Percentiles rank a stretch among this genome's conserved stretches.
These are phyloP conservation scores for Sinocyclocheilus anshuiensis DNA, from an alignment of 2,113 vertebrate species.

Conservation along the genomic window DNA sequence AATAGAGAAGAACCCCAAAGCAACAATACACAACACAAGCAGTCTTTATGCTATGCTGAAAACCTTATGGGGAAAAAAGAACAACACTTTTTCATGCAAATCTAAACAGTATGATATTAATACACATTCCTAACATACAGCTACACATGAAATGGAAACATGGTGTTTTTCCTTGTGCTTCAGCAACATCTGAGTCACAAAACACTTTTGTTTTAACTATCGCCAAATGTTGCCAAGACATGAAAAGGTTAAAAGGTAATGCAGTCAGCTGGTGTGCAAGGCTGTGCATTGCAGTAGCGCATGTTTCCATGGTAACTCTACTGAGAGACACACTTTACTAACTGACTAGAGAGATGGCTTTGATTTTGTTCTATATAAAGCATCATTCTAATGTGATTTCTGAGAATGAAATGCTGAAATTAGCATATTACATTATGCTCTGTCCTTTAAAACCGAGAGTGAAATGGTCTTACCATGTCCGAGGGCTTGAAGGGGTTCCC, in stretches of 20 bases:
- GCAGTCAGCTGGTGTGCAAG: conserved; percentile 57
- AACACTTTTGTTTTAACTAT: neutral
- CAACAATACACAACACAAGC: conserved; percentile 28
- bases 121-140: neutral
- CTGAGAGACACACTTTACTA: conserved; percentile 60
- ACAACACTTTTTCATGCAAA: conserved; percentile 19
- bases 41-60: conserved; percentile 24
- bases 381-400: conserved; percentile 8
- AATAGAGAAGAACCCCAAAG: conserved; percentile 40
- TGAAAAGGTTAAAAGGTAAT: conserved; percentile 52
- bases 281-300: conserved; percentile 63
- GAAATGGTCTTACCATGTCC: conserved; percentile 88
- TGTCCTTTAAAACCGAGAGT: conserved; percentile 11
- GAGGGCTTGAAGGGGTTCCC: conserved; percentile 99
- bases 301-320: conserved; percentile 77
- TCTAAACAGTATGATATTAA: neutral
- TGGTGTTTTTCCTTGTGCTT: neutral
- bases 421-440: conserved; percentile 6
- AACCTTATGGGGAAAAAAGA: conserved; percentile 22
- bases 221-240: conserved; percentile 22
- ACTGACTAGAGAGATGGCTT: conserved; percentile 42
- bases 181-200: neutral
- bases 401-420: conserved; percentile 9
- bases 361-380: conserved; percentile 35
- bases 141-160: neutral